phyloP scores from a whole-genome alignment of 2,113 vertebrate species.

The Brachyhypopomus occidentalis region DNA sequence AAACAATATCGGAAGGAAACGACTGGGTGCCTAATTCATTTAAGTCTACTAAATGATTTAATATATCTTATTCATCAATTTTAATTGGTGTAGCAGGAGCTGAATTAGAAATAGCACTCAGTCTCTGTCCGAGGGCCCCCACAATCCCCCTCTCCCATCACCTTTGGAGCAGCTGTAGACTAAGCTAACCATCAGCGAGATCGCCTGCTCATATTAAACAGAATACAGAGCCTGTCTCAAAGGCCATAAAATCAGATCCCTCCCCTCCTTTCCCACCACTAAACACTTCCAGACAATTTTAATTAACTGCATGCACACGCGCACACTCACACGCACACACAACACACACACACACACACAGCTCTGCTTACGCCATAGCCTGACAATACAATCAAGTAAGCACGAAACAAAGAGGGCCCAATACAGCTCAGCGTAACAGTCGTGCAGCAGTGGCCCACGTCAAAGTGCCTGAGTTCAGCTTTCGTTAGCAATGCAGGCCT shows the following conservation, averaged over 20 bases:
- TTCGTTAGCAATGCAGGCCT: slow-evolving; percentile 61
- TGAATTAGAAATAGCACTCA: slow-evolving; percentile 20
- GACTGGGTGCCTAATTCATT: neutral
- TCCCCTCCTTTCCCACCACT: slow-evolving; percentile 39
- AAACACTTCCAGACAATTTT: slow-evolving; percentile 43
- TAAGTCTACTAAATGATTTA: neutral
- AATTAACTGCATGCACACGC: slow-evolving; percentile 38
- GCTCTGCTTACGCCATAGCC: slow-evolving; percentile 3
- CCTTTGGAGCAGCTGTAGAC: slow-evolving; percentile 55
- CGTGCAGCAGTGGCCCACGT: slow-evolving; percentile 38
- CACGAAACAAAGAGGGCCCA: slow-evolving; percentile 32
- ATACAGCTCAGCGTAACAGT: slow-evolving; percentile 46
- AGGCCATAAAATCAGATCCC: slow-evolving; percentile 56
- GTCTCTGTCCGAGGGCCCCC: slow-evolving; percentile 18
- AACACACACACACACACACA: slow-evolving; percentile 26
- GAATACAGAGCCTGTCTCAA: slow-evolving; percentile 61
- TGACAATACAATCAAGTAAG: slow-evolving; percentile 22
- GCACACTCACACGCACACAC: slow-evolving; percentile 24
- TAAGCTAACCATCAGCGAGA: slow-evolving; percentile 61
- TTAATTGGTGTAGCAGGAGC: neutral
- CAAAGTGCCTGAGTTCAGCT: slow-evolving; percentile 61
- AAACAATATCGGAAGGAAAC: neutral
- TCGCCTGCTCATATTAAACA: slow-evolving; percentile 62
- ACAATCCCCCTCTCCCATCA: neutral
- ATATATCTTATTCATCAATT: slow-evolving; percentile 26